phyloP scores from a whole-genome alignment of 2,797 vertebrate genomes.

The Margarornis squamiger region DNA sequence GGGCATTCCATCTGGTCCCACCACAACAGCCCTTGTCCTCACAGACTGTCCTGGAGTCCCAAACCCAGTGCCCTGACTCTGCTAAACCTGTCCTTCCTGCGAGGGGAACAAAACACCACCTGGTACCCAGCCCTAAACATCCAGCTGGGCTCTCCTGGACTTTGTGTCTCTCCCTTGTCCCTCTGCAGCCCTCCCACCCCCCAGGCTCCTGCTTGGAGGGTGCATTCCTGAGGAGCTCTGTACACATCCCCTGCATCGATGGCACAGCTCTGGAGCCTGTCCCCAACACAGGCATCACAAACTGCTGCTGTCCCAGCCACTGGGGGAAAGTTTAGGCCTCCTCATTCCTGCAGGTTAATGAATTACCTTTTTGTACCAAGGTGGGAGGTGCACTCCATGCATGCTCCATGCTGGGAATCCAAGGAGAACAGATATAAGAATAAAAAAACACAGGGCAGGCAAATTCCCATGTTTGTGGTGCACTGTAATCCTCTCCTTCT shows the following conservation, averaged over 20 bases:
- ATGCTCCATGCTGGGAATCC: not conserved
- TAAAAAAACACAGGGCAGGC: not conserved
- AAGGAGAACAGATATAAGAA: not conserved
- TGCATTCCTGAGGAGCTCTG: not conserved
- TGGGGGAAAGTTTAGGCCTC: conserved; percentile 31
- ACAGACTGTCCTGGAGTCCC: not conserved
- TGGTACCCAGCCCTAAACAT: not conserved
- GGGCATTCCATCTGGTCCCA: rapidly evolving
- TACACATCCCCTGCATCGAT: not conserved
- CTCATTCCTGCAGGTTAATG: conserved; percentile 21
- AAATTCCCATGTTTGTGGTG: rapidly evolving
- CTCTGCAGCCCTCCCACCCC: not conserved
- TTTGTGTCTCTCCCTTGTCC: not conserved
- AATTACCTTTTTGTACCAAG: not conserved
- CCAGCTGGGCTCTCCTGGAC: not conserved
- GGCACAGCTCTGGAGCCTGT: not conserved
- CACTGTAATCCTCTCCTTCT: not conserved
- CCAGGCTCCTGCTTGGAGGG: not conserved
- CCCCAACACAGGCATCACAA: not conserved
- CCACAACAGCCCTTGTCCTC: too few relatives aligned
- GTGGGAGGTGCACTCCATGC: not conserved
- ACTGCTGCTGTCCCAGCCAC: not conserved
- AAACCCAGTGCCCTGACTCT: rapidly evolving
- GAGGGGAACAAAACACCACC: not conserved
- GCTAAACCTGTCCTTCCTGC: not conserved